phyloP scores from a whole-genome alignment of 2,888 invertebrate genomes.

The Azorinus chamasolen region DNA sequence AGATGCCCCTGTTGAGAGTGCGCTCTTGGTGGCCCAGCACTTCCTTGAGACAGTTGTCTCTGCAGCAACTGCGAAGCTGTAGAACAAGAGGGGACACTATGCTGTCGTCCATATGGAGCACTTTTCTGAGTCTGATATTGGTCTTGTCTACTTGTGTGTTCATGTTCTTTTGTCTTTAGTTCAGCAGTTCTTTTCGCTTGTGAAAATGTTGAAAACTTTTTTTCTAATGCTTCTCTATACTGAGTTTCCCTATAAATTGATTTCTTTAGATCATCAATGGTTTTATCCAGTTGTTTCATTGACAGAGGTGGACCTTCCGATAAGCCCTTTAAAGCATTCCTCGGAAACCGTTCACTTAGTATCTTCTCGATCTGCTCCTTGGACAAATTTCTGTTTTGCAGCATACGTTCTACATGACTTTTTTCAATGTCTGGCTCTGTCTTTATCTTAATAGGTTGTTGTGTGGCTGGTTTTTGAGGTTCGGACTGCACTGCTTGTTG shows the following conservation, averaged over 20 bases:
- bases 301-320: constrained; percentile 43
- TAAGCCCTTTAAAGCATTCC: constrained; percentile 29
- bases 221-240: constrained; percentile 42
- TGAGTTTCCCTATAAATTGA: constrained; percentile 52
- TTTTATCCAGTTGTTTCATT: constrained; percentile 55
- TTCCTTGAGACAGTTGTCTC: constrained; percentile 22
- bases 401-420: constrained; percentile 40
- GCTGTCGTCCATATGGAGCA: too few relatives aligned
- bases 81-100: too few relatives aligned
- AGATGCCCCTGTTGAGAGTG: not conserved
- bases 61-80: constrained; percentile 6
- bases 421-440: constrained; percentile 34
- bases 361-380: constrained; percentile 41
- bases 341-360: constrained; percentile 50
- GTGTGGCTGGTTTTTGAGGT: not conserved
- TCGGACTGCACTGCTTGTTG: not conserved
- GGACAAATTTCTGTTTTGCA: constrained; percentile 43
- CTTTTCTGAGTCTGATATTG: constrained; percentile 1
- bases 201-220: constrained; percentile 35
- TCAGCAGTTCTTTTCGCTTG: not conserved
- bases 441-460: constrained; percentile 1
- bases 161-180: not conserved
- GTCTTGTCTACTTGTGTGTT: constrained; percentile 30
- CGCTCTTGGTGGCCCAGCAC: not conserved
- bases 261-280: constrained; percentile 59